Percentiles rank a stretch among this genome's conserved stretches.
Evolutionary conservation across 2,113 vertebrate species (phyloP).

Genomic region (Polyodon spathula): DNA sequence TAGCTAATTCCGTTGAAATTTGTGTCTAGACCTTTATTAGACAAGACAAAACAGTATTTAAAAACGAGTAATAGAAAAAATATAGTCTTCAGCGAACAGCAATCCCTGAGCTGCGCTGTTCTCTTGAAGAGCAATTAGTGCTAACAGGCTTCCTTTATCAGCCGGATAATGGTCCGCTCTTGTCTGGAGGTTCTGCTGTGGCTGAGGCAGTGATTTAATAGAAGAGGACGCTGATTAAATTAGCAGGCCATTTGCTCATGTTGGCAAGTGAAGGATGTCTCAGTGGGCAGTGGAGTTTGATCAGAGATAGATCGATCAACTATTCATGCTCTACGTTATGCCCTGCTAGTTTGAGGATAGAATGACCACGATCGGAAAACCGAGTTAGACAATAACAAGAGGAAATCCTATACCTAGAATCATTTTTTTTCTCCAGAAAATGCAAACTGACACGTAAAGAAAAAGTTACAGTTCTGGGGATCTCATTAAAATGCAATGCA

Average conservation of each 20-base stretch:
- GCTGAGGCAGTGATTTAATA: slow-evolving; percentile 77
- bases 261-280: slow-evolving; percentile 64
- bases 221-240: slow-evolving; percentile 81
- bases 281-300: slow-evolving; percentile 50
- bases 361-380: slow-evolving; percentile 4
- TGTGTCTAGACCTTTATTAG: no score
- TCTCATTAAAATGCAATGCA: no score
- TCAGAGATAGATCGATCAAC: slow-evolving; percentile 46
- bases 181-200: slow-evolving; percentile 63
- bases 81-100: slow-evolving; percentile 29
- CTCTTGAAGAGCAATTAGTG: slow-evolving; percentile 77
- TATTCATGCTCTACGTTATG: slow-evolving; percentile 32
- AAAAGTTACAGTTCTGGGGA: no score
- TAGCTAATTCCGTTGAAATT: no score
- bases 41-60: no score
- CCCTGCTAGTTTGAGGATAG: slow-evolving; percentile 12
- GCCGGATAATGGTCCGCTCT: slow-evolving; percentile 70
- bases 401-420: slow-evolving; percentile 1
- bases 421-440: no score
- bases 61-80: no score
- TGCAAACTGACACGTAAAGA: no score
- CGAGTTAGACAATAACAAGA: background rate
- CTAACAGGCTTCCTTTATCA: slow-evolving; percentile 74
- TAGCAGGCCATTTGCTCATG: slow-evolving; percentile 81
- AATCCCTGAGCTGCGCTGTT: slow-evolving; percentile 43